phyloP scores from a whole-genome alignment of 2,797 vertebrate species.

The Lophura swinhoii region DNA sequence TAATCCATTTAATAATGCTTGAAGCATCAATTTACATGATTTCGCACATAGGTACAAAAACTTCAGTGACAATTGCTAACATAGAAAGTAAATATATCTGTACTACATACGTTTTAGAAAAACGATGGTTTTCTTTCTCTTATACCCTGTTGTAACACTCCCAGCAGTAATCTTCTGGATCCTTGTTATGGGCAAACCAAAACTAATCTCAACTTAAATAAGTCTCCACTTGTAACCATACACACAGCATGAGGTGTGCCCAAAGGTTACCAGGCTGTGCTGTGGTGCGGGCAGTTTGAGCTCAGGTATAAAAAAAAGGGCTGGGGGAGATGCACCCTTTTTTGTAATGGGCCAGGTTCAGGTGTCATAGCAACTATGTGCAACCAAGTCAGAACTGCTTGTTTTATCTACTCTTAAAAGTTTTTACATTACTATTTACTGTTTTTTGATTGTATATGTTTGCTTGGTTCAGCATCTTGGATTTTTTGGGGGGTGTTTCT shows the following conservation, averaged over 20 bases:
- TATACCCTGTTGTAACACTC: rapidly evolving
- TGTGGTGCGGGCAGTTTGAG: neutral
- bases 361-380: neutral
- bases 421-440: neutral
- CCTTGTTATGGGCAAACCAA: neutral
- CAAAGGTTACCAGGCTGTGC: neutral
- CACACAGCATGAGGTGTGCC: too few relatives aligned
- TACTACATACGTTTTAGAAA: neutral
- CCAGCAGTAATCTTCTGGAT: neutral
- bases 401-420: neutral
- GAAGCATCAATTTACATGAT: neutral
- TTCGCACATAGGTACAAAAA: neutral
- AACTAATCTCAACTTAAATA: rapidly evolving
- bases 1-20: neutral
- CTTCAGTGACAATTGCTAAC: neutral
- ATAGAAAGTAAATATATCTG: neutral
- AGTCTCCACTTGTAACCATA: neutral
- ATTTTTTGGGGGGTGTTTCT: neutral
- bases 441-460: neutral
- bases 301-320: neutral
- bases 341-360: neutral
- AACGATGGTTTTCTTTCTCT: neutral
- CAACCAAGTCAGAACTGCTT: neutral
- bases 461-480: neutral
- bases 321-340: neutral